Percentiles rank a stretch among this genome's conserved stretches.
These are phyloP conservation scores for Potorous gilbertii DNA, from an alignment of 2,797 vertebrate species.

Conservation along the genomic window DNA sequence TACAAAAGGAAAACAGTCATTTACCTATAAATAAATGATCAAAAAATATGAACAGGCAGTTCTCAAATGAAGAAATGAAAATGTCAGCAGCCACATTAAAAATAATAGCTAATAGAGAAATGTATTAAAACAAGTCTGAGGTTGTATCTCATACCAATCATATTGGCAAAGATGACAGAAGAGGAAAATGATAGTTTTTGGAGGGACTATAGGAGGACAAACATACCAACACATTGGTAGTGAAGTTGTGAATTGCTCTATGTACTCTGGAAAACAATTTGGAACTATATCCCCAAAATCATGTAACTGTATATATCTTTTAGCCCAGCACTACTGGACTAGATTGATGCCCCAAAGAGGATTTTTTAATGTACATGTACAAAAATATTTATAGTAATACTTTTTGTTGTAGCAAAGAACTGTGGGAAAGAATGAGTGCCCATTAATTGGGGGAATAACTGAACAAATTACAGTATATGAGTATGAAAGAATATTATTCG, in stretches of 20 bases:
- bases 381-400: neutral
- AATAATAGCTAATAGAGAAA: neutral
- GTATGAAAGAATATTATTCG: neutral
- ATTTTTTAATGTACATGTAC: neutral
- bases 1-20: neutral
- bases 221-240: neutral
- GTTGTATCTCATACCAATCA: neutral
- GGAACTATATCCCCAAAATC: neutral
- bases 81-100: neutral
- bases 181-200: neutral
- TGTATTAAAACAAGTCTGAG: neutral
- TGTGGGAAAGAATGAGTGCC: neutral
- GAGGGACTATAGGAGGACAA: neutral
- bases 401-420: neutral
- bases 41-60: neutral
- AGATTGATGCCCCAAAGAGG: neutral
- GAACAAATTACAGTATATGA: neutral
- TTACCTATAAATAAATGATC: neutral
- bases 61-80: neutral
- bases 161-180: neutral
- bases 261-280: neutral
- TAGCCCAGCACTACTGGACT: neutral
- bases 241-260: neutral
- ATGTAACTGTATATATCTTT: neutral
- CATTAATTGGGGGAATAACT: neutral